phyloP scores from a whole-genome alignment of 2,888 invertebrate genomes.

The Agriopis marginaria region DNA sequence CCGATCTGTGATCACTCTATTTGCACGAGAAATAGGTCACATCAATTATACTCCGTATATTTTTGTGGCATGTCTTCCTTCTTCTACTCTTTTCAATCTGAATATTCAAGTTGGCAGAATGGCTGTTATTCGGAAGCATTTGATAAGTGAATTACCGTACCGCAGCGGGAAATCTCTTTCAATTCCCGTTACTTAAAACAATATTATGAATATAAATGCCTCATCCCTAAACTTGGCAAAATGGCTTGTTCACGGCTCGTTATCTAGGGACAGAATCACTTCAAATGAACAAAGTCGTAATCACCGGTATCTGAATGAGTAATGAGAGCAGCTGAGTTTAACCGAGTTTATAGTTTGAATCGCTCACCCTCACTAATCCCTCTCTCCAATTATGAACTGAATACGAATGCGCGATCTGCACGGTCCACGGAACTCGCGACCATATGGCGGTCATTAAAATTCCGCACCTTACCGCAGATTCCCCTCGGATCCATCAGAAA shows the following conservation, averaged over 20 bases:
- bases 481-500: conserved; percentile 71
- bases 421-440: conserved; percentile 54
- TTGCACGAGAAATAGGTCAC: conserved; percentile 41
- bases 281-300: conserved; percentile 69
- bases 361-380: conserved; percentile 65
- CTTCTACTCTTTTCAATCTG: conserved; percentile 15
- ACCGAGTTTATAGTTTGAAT: conserved; percentile 70
- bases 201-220: conserved; percentile 66
- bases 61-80: conserved; percentile 12
- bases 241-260: conserved; percentile 60
- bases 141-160: conserved; percentile 34
- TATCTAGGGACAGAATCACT: conserved; percentile 66
- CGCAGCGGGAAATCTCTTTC: conserved; percentile 56
- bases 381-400: conserved; percentile 70
- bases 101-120: conserved; percentile 15
- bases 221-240: conserved; percentile 64
- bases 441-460: conserved; percentile 64
- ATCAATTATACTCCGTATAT: conserved; percentile 32
- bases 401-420: conserved; percentile 56
- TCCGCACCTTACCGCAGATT: conserved; percentile 60
- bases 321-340: conserved; percentile 65
- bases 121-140: conserved; percentile 19
- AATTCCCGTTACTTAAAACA: conserved; percentile 57
- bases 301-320: conserved; percentile 69
- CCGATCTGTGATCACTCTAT: conserved; percentile 41